Conservation (phyloP, 1,140 invertebrate species). For the Heliconius nattereri region DNA sequence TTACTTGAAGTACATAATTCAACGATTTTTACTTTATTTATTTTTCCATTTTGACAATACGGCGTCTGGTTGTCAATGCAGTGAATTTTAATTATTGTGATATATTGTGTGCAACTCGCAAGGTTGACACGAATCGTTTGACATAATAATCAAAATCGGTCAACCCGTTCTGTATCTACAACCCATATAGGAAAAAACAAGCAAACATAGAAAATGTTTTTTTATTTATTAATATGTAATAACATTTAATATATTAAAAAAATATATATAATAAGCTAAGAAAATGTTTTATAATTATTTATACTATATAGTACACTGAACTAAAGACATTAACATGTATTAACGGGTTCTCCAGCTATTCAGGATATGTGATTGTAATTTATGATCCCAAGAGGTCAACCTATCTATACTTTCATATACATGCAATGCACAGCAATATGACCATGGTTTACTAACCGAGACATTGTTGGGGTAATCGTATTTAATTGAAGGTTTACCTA, state of each 20-base stretch:
- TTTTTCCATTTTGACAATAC: too few species aligned
- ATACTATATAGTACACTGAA: neutral
- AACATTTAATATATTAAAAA: neutral
- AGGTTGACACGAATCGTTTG: too few species aligned
- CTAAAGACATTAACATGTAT: neutral
- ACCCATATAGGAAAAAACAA: neutral
- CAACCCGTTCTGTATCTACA: too few species aligned
- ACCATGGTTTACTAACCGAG: neutral
- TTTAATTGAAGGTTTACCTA: neutral
- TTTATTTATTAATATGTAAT: neutral
- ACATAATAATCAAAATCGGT: too few species aligned
- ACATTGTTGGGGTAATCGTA: neutral
- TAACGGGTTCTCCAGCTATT: neutral
- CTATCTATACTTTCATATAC: slow-evolving; percentile 1
- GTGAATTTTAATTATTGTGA: too few species aligned
- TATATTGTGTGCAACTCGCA: too few species aligned
- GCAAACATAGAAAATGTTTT: neutral
- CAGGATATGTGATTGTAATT: neutral
- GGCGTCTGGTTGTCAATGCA: too few species aligned
- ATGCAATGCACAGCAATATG: too few species aligned
- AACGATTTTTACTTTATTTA: too few species aligned
- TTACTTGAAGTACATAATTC: too few species aligned
- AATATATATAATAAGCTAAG: neutral
- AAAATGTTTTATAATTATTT: neutral
- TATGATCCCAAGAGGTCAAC: slow-evolving; percentile 8